Evolutionary conservation across 2,797 vertebrate genomes (phyloP).

Genomic region (Esox masquinongy): DNA sequence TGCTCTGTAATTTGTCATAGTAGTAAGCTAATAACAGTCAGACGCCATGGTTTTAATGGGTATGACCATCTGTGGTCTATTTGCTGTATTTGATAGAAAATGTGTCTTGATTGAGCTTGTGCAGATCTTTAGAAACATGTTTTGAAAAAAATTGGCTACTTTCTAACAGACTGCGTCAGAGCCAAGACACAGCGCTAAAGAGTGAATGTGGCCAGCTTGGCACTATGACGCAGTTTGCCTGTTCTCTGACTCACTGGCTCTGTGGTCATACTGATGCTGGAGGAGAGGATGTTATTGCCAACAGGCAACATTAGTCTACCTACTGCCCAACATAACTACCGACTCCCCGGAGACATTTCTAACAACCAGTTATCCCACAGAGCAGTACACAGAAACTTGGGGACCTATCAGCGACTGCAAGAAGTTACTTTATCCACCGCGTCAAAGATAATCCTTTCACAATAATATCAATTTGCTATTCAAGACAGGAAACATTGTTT

Average conservation of each 20-base stretch:
- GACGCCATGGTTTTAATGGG: background rate
- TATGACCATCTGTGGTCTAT: background rate
- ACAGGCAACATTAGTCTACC: background rate
- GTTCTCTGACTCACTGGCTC: background rate
- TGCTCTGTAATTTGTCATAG: constrained; percentile 10
- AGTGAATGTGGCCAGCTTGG: background rate
- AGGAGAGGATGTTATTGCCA: background rate
- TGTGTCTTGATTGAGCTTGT: background rate
- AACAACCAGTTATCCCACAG: background rate
- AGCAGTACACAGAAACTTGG: background rate
- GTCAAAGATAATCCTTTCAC: background rate
- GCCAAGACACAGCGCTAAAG: background rate
- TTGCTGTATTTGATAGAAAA: constrained; percentile 4
- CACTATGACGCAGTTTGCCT: background rate
- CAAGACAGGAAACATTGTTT: background rate
- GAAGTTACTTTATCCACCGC: background rate
- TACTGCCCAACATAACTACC: background rate
- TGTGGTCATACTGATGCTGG: background rate
- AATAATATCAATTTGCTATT: background rate
- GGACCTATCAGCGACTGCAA: background rate
- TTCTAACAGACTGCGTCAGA: constrained; percentile 8
- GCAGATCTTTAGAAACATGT: background rate
- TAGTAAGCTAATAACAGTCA: constrained; percentile 13
- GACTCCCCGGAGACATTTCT: background rate
- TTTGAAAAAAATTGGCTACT: background rate